Percentiles rank a stretch among this genome's conserved stretches.
These are phyloP conservation scores for Cheilosia impressa DNA, from an alignment of 2,888 invertebrate species.

Conservation along the genomic window DNA sequence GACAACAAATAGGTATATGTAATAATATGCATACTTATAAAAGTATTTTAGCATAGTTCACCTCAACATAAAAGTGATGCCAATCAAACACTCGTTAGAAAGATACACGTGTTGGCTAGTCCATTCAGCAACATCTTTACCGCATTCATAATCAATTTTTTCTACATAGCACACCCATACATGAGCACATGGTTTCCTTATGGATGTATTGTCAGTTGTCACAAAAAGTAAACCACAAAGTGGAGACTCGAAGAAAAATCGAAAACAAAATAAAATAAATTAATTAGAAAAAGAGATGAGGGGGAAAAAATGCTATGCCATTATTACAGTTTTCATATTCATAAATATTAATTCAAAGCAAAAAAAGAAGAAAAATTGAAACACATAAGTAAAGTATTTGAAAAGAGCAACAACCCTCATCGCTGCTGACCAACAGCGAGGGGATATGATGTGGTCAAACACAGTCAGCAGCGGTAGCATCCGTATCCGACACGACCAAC, in stretches of 20 bases:
- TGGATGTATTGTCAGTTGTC: slow-evolving; percentile 18
- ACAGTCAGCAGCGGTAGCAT: slow-evolving; percentile 50
- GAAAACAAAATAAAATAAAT: slow-evolving; percentile 69
- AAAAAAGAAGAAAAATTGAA: slow-evolving; percentile 43
- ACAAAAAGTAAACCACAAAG: slow-evolving; percentile 46
- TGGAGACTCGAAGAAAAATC: slow-evolving; percentile 39
- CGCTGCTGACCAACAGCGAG: slow-evolving; percentile 49
- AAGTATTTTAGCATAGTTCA: slow-evolving; percentile 45
- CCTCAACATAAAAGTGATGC: slow-evolving; percentile 26
- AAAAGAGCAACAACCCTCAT: slow-evolving; percentile 74
- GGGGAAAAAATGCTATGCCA: slow-evolving; percentile 21
- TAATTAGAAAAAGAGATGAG: slow-evolving; percentile 54
- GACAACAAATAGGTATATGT: slow-evolving; percentile 28
- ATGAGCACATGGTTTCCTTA: not conserved
- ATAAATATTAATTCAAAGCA: slow-evolving; percentile 63
- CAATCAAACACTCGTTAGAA: slow-evolving; percentile 48
- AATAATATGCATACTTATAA: not conserved
- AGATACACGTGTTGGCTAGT: slow-evolving; percentile 55
- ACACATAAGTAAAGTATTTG: slow-evolving; percentile 55
- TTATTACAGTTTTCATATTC: slow-evolving; percentile 46
- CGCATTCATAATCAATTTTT: slow-evolving; percentile 49
- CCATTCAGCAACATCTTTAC: slow-evolving; percentile 46
- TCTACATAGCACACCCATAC: slow-evolving; percentile 31
- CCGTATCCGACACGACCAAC: slow-evolving; percentile 2
- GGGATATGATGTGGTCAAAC: slow-evolving; percentile 45